A percentile compares a stretch with the other conserved stretches of the same genome.
Conservation (phyloP, 2,888 invertebrate genomes). For the Eueremaeus valkanovi region DNA sequence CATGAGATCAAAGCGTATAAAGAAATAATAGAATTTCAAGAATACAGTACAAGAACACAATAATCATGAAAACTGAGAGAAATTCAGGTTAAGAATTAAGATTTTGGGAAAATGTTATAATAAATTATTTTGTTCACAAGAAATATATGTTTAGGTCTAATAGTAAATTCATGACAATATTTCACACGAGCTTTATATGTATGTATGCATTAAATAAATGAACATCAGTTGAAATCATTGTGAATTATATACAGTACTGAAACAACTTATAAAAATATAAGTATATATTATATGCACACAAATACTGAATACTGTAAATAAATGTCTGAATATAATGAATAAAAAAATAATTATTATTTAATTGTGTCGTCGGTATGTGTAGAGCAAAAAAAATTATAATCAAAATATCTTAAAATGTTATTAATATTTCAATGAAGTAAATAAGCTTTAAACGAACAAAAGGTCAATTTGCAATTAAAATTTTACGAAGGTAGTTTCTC, state of each 20-base stretch:
- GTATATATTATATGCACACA: too few species aligned
- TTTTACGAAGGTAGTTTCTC: too few species aligned
- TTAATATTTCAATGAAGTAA: too few species aligned
- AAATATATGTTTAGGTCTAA: not conserved
- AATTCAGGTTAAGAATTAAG: not conserved
- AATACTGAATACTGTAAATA: too few species aligned
- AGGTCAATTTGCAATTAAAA: too few species aligned
- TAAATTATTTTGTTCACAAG: slow-evolving; percentile 2
- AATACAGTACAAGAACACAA: not conserved
- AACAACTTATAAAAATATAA: too few species aligned
- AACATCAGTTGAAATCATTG: not conserved
- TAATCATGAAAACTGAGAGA: not conserved
- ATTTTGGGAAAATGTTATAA: not conserved
- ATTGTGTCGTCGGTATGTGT: too few species aligned
- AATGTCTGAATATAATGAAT: too few species aligned
- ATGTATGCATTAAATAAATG: not conserved
- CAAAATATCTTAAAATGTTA: too few species aligned
- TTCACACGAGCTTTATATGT: not conserved
- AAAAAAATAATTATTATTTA: too few species aligned
- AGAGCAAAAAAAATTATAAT: too few species aligned
- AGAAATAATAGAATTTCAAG: not conserved
- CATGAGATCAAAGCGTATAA: not conserved
- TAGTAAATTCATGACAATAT: not conserved
- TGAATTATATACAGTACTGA: not conserved
- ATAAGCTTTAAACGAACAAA: too few species aligned